These are phyloP conservation scores for Epinotia demarniana DNA, from an alignment of 2,888 invertebrate genomes.

Conservation along the genomic window DNA sequence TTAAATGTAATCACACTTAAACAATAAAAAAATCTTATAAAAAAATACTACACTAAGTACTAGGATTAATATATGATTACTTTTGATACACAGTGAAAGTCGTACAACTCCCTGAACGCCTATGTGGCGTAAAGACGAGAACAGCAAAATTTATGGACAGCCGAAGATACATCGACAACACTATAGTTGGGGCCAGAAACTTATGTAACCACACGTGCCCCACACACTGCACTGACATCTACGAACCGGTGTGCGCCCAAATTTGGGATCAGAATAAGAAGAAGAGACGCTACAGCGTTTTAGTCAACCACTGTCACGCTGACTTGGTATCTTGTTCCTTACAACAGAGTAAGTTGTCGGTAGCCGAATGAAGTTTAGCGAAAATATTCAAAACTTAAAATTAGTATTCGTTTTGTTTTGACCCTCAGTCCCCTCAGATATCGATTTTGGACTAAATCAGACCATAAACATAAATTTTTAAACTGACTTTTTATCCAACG, in stretches of 20 bases:
- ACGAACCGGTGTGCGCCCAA: constrained; percentile 12
- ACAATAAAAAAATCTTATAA: no score
- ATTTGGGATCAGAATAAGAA: background rate
- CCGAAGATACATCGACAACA: background rate
- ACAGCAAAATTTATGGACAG: background rate
- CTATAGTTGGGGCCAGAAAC: constrained; percentile 5
- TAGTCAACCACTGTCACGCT: constrained; percentile 28
- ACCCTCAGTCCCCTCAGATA: no score
- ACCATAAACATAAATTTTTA: no score
- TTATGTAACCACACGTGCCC: constrained; percentile 30
- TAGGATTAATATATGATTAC: background rate
- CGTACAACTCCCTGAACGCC: background rate
- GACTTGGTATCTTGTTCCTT: constrained; percentile 20
- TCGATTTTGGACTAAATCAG: no score
- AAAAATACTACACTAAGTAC: background rate
- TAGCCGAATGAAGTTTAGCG: background rate
- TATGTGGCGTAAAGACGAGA: background rate
- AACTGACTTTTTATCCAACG: no score
- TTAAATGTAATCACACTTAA: no score
- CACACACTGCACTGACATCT: constrained; percentile 29
- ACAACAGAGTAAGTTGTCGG: constrained; percentile 9
- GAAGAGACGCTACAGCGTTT: background rate
- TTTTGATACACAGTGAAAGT: constrained; percentile 4
- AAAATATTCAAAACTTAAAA: background rate
- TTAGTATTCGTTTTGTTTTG: background rate